Conservation (phyloP, 2,113 vertebrate species). For the Mugil cephalus region DNA sequence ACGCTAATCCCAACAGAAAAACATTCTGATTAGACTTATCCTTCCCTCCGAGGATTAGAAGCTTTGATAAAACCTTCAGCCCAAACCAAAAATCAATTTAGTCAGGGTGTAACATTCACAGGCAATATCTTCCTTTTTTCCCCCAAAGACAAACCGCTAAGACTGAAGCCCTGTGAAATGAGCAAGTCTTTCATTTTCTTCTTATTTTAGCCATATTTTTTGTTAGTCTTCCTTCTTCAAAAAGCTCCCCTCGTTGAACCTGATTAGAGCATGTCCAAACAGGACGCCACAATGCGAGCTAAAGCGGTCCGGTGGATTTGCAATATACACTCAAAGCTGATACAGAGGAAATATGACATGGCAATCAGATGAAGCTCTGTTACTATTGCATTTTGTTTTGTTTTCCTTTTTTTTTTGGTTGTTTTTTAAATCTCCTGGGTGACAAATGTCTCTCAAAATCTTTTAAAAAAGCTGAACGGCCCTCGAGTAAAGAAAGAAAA, state of each 20-base stretch:
- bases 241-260: conserved; percentile 27
- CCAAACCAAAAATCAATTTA: conserved; percentile 77
- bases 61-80: conserved; percentile 77
- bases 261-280: conserved; percentile 34
- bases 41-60: conserved; percentile 74
- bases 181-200: conserved; percentile 30
- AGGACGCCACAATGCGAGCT: conserved; percentile 16
- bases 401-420: conserved; percentile 3
- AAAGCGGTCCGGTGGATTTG: conserved; percentile 43
- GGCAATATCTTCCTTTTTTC: conserved; percentile 9
- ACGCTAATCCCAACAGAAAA: conserved; percentile 76
- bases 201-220: conserved; percentile 27
- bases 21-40: conserved; percentile 76
- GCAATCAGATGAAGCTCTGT: conserved; percentile 14
- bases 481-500: conserved; percentile 3
- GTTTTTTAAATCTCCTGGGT: conserved; percentile 5
- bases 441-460: conserved; percentile 4
- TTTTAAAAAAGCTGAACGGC: conserved; percentile 12
- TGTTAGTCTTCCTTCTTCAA: not conserved
- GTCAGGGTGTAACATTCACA: conserved; percentile 60
- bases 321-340: conserved; percentile 34
- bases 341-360: conserved; percentile 41
- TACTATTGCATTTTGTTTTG: not conserved
- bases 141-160: conserved; percentile 40
- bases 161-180: conserved; percentile 39